phyloP scores from a whole-genome alignment of 2,888 invertebrate genomes.

The Omphaloscelis lunosa region DNA sequence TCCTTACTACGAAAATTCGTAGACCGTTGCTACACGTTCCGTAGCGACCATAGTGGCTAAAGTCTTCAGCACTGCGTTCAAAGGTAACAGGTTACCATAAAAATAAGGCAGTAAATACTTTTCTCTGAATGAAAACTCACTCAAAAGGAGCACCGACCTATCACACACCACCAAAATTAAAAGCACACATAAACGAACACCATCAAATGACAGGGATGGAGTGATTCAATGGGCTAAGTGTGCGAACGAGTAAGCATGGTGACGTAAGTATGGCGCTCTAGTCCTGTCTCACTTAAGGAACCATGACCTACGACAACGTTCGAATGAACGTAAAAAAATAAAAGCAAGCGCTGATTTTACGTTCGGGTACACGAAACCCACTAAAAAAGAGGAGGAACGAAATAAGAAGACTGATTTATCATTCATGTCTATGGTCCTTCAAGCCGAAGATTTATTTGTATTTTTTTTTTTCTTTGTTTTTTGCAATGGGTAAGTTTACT shows the following conservation, averaged over 20 bases:
- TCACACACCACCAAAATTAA: background rate
- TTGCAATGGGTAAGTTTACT: too few species aligned
- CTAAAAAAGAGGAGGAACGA: background rate
- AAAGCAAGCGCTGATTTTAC: background rate
- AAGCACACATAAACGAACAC: background rate
- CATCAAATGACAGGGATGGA: background rate
- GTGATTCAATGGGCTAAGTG: background rate
- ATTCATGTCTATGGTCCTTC: background rate
- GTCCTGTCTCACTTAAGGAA: constrained; percentile 7
- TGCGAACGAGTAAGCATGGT: background rate
- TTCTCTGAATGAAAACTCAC: background rate
- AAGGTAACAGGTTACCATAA: constrained; percentile 21
- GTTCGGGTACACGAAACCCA: background rate
- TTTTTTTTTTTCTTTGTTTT: too few species aligned
- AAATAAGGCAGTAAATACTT: constrained; percentile 1
- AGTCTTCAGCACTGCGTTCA: constrained; percentile 23
- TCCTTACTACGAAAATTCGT: constrained; percentile 17
- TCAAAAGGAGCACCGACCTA: background rate
- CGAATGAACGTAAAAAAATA: background rate
- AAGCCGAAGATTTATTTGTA: background rate
- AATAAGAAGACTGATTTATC: background rate
- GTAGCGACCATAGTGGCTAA: constrained; percentile 19
- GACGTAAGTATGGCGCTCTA: background rate
- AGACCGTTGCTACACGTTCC: constrained; percentile 20
- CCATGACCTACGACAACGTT: constrained; percentile 25